Base-by-base conservation (phyloP, 64 coral and sea anemone species). In the Stichodactyla mertensii region DNA sequence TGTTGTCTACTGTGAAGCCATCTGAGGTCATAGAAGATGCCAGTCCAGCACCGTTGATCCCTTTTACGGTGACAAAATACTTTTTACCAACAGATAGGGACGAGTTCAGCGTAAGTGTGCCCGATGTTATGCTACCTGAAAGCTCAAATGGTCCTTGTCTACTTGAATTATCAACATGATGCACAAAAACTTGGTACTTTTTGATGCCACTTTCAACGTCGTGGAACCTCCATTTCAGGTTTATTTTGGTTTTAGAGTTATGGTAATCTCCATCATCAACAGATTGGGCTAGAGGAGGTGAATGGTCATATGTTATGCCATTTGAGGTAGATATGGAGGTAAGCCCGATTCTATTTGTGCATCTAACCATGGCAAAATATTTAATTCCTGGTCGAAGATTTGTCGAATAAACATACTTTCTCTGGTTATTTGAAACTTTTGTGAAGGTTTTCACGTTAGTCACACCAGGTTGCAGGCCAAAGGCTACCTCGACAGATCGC, bases 351-450 rank as follows among this genome's bases (percentile, higher is more conserved):
- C 89, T 86, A 86, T 99, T 99, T 19, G 81, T 92, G 71, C 97
- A 99, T 92, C 55, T 82, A 0, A 99, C 90, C 2, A 93, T 95
- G 4, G 97, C 90, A 86, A 99, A 99, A 77, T 99, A 99, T 15
- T 92, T 89, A 64, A 89, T 92, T 22, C 90, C 93, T 7, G 71
- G 77, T 66, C 69, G 91, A 56, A 99, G 91, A 71, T 51, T 51
- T 7, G 77, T 55, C 51, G 80, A 74, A n/a, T 84, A 45, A 36
- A 85, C 77, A 55, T 87, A 91, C 4, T 87, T 89, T 6, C 61
- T 99, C 36, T 92, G 86, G 18, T 77, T 16, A 54, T 78, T 11
- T 15, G 90, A 52, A 10, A 95, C 27, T 13, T 18, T 64, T 16
- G 89, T 92, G 12, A 92, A 95, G 52, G 88, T 90, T 82, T 89